Evolutionary conservation across 2,888 invertebrate genomes (phyloP), one percentile per base, ranked within the genome.

Genomic region (Andrena dorsata): DNA sequence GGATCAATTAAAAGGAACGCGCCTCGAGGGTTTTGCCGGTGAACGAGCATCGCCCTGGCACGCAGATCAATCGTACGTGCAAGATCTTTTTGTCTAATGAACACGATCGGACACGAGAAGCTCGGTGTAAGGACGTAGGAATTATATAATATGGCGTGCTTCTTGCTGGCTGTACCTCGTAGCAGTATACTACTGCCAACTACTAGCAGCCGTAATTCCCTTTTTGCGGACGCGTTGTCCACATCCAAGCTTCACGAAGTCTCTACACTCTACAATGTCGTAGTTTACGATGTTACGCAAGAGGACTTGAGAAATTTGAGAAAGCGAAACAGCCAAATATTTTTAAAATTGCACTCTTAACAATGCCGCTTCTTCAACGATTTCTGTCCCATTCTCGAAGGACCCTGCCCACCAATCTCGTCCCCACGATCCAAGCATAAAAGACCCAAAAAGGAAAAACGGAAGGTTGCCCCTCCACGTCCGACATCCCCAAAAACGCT

Each of bases 1-100:
- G 73, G 70, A 68, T 82, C 83, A 77, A 83, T 83, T 83, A 77
- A 77, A 83, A 82, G 74, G 76, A 83, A 70, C 69, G 76, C 28
- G 35, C 69, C n/a, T 61, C 30, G 4, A 23, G 35, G 73, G 83
- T 77, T 81, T 81, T 83, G 73, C 82, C 4, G 8, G 26, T 3
- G 41, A 23, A 51, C 68, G 20, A 51, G 58, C 79, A 66, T 41
- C 53, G 56, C 8, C 32, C 10, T 28, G 73, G 30, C 53, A 63
- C 82, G 65, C 73, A 56, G 60, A 41, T 47, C 63, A 58, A 64
- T 76, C 51, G 71, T 82, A 63, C 82, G 82, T 82, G 82, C 82
- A 73, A 26, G 26, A 28, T 23, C 80, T 80, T 70, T 74, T 81
- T 53, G 28, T 41, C 41, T 41, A 41, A 26, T 7, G 63, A 56